These are phyloP conservation scores for Hippopotamus amphibius DNA, from an alignment of 2,113 vertebrate species.

Conservation along the genomic window DNA sequence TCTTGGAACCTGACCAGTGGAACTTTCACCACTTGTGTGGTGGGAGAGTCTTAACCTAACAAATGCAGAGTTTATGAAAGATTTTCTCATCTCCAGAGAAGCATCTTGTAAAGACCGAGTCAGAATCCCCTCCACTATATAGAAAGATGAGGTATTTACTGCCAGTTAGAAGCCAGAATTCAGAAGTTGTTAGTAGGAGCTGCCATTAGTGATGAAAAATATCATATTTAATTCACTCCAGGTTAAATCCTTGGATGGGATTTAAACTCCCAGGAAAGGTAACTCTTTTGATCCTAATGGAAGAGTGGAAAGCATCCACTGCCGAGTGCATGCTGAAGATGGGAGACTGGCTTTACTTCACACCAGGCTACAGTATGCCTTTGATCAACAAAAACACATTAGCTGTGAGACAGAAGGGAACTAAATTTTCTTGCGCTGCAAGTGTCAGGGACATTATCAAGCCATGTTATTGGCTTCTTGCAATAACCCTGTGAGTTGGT, in stretches of 20 bases:
- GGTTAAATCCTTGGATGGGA: neutral
- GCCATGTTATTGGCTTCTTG: neutral
- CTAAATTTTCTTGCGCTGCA: neutral
- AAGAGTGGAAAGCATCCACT: neutral
- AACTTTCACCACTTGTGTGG: neutral
- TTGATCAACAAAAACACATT: neutral
- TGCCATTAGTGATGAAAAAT: neutral
- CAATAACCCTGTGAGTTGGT: neutral
- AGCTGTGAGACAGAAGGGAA: neutral
- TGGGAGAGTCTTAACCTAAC: neutral
- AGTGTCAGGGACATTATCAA: neutral
- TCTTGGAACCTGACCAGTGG: neutral
- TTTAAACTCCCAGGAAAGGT: neutral
- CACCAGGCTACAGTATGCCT: neutral
- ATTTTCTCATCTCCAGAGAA: neutral
- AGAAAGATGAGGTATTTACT: neutral
- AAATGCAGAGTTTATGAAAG: neutral
- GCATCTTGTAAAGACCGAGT: neutral
- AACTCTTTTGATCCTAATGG: neutral
- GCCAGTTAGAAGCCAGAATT: neutral
- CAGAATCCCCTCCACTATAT: neutral
- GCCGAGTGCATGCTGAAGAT: neutral
- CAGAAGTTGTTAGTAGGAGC: neutral
- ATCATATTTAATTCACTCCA: neutral
- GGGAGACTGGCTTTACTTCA: neutral